Evolutionary conservation across 1,140 invertebrate genomes (phyloP).

Genomic region (Drosophila bifasciata): DNA sequence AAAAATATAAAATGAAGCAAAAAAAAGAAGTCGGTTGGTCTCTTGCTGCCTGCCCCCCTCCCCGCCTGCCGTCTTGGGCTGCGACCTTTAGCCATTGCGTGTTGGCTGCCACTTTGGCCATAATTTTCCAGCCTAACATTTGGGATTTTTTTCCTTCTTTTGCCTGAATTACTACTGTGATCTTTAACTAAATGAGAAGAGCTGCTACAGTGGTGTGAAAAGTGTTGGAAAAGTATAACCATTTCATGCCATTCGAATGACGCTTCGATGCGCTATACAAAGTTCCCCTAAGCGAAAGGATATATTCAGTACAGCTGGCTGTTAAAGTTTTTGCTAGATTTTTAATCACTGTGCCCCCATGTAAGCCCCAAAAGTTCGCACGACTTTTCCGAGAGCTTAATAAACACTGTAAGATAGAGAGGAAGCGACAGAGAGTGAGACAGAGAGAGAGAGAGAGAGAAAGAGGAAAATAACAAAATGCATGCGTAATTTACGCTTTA

Average conservation of each 20-base stretch:
- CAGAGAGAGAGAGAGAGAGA: background rate
- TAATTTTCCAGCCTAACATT: constrained; percentile 51
- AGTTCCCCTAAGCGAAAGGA: background rate
- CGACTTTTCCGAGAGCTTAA: constrained; percentile 41
- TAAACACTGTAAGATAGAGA: background rate
- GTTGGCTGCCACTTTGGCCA: constrained; percentile 57
- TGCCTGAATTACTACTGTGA: constrained; percentile 8
- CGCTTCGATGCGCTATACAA: background rate
- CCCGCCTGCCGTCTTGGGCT: background rate
- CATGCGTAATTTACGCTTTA: constrained; percentile 69
- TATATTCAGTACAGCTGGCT: background rate
- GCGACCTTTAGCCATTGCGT: constrained; percentile 77
- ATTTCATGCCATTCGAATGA: background rate
- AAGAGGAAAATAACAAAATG: constrained; percentile 26
- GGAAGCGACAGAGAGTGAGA: background rate
- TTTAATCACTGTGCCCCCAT: constrained; percentile 6
- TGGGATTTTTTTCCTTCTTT: constrained; percentile 8
- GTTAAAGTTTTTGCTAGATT: background rate
- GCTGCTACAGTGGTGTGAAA: constrained; percentile 10
- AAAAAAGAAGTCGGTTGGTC: constrained; percentile 18
- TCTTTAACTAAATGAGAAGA: constrained; percentile 41
- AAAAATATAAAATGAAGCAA: constrained; percentile 8
- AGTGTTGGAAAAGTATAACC: constrained; percentile 5
- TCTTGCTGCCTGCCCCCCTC: constrained; percentile 1
- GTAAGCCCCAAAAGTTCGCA: constrained; percentile 47